Percentiles rank a stretch among this genome's conserved stretches.
phyloP scores from a whole-genome alignment of 1,140 invertebrate genomes.

The Drosophila parabipectinata region DNA sequence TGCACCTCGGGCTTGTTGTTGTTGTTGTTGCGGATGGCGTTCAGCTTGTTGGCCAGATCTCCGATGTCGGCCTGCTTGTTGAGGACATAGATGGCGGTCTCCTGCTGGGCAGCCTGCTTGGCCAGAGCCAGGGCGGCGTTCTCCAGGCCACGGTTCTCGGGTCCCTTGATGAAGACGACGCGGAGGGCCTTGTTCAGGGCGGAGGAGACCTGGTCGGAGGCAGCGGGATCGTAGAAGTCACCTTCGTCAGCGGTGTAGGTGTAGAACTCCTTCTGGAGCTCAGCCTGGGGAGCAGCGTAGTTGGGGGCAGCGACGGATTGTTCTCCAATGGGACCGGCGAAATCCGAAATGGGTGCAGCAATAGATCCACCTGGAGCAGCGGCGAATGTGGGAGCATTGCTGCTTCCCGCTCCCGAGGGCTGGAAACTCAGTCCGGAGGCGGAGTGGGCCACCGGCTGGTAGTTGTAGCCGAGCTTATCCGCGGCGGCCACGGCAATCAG shows the following conservation, averaged over 20 bases:
- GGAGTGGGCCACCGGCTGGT: slow-evolving; percentile 71
- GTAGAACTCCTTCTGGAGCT: slow-evolving; percentile 57
- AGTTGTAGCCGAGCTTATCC: slow-evolving; percentile 79
- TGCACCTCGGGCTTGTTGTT: slow-evolving; percentile 70
- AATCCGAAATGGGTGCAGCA: background rate
- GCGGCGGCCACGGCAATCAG: slow-evolving; percentile 62
- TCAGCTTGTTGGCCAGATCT: slow-evolving; percentile 69
- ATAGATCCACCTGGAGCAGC: slow-evolving; percentile 23
- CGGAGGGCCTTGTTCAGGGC: slow-evolving; percentile 42
- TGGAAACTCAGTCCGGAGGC: slow-evolving; percentile 65
- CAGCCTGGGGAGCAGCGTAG: slow-evolving; percentile 61
- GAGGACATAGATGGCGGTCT: slow-evolving; percentile 77
- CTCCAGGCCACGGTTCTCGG: slow-evolving; percentile 50
- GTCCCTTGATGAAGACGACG: slow-evolving; percentile 59
- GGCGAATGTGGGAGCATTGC: slow-evolving; percentile 34
- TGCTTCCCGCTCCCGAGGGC: slow-evolving; percentile 49
- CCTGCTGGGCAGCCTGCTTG: slow-evolving; percentile 66
- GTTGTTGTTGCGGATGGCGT: slow-evolving; percentile 55
- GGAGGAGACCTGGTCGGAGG: slow-evolving; percentile 35
- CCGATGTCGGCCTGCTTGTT: slow-evolving; percentile 72
- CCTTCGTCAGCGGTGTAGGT: slow-evolving; percentile 59
- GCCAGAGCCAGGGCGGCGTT: slow-evolving; percentile 51
- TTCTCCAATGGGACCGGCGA: slow-evolving; percentile 36
- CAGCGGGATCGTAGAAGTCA: slow-evolving; percentile 58
- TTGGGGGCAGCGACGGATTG: slow-evolving; percentile 45